phyloP scores from a whole-genome alignment of 1,140 invertebrate genomes.

The Lordiphosa clarofinis region DNA sequence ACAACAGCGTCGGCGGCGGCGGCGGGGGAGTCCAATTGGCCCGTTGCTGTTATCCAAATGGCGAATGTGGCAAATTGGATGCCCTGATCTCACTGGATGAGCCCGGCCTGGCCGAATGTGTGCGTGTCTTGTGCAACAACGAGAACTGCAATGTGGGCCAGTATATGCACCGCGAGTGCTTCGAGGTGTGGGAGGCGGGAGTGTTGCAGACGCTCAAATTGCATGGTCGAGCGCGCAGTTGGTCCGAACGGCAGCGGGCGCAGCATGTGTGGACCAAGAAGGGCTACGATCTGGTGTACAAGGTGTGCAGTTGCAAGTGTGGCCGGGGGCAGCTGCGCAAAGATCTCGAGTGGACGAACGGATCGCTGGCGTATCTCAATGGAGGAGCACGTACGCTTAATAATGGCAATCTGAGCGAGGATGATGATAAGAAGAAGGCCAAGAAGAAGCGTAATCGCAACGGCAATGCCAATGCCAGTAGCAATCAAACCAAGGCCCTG shows the following conservation, averaged over 20 bases:
- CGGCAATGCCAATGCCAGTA: conserved; percentile 79
- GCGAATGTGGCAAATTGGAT: conserved; percentile 87
- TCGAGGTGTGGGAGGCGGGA: conserved; percentile 94
- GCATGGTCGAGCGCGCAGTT: conserved; percentile 92
- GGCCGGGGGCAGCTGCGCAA: conserved; percentile 95
- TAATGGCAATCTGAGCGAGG: conserved; percentile 58
- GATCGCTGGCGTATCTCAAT: conserved; percentile 20
- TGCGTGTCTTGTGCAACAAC: conserved; percentile 97
- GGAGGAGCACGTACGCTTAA: conserved; percentile 15
- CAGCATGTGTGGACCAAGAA: conserved; percentile 99
- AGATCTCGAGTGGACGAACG: conserved; percentile 90
- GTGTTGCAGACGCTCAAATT: conserved; percentile 93
- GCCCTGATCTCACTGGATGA: conserved; percentile 86
- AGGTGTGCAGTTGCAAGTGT: conserved; percentile 93
- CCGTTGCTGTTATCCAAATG: conserved; percentile 90
- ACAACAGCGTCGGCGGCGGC: neutral
- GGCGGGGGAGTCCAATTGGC: conserved; percentile 49
- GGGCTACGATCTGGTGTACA: conserved; percentile 95
- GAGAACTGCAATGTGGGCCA: conserved; percentile 91
- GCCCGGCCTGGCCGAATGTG: conserved; percentile 87
- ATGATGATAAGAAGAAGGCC: conserved; percentile 84
- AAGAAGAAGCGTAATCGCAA: conserved; percentile 86
- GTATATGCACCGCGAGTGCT: conserved; percentile 97
- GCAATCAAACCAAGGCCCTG: conserved; percentile 28
- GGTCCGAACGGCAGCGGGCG: conserved; percentile 95